phyloP scores from a whole-genome alignment of 2,113 vertebrate species.

The Tursiops truncatus region DNA sequence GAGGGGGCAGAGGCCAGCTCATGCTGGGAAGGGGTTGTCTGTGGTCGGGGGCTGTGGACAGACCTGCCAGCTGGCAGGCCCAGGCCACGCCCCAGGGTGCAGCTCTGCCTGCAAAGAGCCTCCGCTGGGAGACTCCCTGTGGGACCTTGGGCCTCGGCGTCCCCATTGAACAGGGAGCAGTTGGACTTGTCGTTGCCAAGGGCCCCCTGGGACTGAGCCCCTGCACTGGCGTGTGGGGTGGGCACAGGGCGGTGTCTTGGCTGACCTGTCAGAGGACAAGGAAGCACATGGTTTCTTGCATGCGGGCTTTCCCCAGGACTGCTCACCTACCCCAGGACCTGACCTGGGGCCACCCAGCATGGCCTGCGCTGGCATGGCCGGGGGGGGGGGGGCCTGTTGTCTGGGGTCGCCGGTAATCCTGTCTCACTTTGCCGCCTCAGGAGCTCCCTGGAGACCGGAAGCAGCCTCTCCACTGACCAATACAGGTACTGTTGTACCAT shows the following conservation, averaged over 20 bases:
- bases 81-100: background rate
- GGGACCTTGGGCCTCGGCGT: background rate
- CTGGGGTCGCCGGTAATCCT: constrained; percentile 57
- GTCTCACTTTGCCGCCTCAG: constrained; percentile 81
- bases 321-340: background rate
- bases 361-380: background rate
- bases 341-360: background rate
- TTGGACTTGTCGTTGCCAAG: background rate
- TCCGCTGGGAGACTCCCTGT: background rate
- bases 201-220: background rate
- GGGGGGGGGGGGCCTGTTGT: background rate
- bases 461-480: constrained; percentile 81
- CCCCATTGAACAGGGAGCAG: background rate
- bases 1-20: background rate
- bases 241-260: background rate
- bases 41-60: rapidly evolving
- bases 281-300: constrained; percentile 23
- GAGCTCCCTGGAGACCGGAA: constrained; percentile 85
- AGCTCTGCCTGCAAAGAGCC: background rate
- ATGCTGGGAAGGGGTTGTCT: background rate
- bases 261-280: background rate
- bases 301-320: background rate
- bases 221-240: rapidly evolving
- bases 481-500: constrained; percentile 77
- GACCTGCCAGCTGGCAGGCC: background rate